phyloP scores from a whole-genome alignment of 2,888 invertebrate genomes.

The Tipula confusa region DNA sequence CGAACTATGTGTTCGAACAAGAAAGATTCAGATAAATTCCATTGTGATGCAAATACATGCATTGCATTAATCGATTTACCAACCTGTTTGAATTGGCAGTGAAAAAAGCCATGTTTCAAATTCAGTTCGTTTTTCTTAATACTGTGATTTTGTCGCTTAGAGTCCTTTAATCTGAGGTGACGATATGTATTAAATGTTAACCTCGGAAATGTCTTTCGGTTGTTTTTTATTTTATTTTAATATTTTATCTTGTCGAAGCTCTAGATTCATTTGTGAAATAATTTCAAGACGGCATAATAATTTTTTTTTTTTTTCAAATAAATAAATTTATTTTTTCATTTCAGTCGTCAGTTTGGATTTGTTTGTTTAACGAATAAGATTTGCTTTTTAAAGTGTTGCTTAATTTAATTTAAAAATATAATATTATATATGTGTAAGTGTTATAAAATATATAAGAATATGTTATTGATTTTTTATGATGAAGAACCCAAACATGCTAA shows the following conservation, averaged over 20 bases:
- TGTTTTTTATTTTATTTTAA: background rate
- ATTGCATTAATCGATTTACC: too few relatives aligned
- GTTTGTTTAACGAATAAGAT: conserved; percentile 14
- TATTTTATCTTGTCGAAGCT: background rate
- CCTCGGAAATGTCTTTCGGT: background rate
- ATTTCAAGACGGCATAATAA: background rate
- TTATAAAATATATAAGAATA: background rate
- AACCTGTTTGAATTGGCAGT: too few relatives aligned
- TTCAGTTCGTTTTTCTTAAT: too few relatives aligned
- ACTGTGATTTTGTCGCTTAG: too few relatives aligned
- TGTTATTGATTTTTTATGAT: background rate
- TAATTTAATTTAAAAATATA: background rate
- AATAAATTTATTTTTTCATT: background rate
- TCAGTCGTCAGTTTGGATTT: conserved; percentile 21
- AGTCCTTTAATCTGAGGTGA: too few relatives aligned
- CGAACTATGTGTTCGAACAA: too few relatives aligned
- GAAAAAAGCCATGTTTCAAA: too few relatives aligned
- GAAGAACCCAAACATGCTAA: background rate
- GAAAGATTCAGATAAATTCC: too few relatives aligned
- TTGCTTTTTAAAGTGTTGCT: background rate
- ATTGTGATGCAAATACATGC: too few relatives aligned
- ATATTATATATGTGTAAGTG: background rate
- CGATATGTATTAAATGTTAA: too few relatives aligned
- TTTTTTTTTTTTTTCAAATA: conserved; percentile 3
- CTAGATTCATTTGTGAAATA: background rate